Conservation (phyloP, 1,140 invertebrate species). For the Leptinotarsa defecta region DNA sequence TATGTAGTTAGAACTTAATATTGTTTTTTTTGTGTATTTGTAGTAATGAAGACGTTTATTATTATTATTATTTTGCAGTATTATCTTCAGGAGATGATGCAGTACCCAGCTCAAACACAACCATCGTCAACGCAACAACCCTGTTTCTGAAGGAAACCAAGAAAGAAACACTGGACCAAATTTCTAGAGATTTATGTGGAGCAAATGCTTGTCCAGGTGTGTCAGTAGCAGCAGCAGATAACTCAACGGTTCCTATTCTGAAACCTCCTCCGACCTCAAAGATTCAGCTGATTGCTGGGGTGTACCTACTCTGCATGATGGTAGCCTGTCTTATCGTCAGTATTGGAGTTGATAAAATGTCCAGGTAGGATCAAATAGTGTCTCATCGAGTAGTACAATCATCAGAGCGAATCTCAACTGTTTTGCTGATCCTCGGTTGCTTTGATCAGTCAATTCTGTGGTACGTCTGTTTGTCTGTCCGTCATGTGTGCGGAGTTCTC, state of each 20-base stretch:
- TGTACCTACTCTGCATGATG: constrained; percentile 81
- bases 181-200: constrained; percentile 65
- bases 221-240: constrained; percentile 42
- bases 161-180: background rate
- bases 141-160: constrained; percentile 26
- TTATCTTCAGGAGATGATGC: constrained; percentile 54
- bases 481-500: no score
- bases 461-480: no score
- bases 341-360: constrained; percentile 80
- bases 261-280: constrained; percentile 70
- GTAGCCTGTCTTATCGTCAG: constrained; percentile 76
- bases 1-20: no score
- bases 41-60: no score
- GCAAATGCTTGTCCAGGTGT: constrained; percentile 72
- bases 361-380: constrained; percentile 62
- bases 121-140: constrained; percentile 29
- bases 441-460: no score
- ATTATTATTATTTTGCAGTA: constrained; percentile 49
- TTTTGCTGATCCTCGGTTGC: no score
- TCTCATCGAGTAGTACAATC: background rate
- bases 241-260: constrained; percentile 68
- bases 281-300: constrained; percentile 78
- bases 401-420: background rate
- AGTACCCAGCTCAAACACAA: background rate
- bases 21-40: no score